A percentile compares a stretch with the other conserved stretches of the same genome.
phyloP scores from a whole-genome alignment of 2,113 vertebrate genomes.

The Nothobranchius kuhntae region DNA sequence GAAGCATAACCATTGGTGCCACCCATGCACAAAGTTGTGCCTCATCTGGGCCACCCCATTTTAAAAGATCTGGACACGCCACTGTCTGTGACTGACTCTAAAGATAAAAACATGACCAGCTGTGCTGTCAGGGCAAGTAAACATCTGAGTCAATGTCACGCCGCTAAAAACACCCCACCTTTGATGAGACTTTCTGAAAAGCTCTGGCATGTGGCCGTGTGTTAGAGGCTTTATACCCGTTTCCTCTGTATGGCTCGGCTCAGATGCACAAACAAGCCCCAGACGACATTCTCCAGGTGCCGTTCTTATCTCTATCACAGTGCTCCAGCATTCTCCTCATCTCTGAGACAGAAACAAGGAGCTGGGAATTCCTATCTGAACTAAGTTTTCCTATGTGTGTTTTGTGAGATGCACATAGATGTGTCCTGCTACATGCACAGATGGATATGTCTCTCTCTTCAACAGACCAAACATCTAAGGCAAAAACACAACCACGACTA shows the following conservation, averaged over 20 bases:
- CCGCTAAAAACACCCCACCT: not conserved
- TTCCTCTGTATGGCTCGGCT: constrained; percentile 33
- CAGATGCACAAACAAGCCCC: constrained; percentile 7
- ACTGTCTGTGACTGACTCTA: too few species aligned
- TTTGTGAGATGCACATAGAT: constrained; percentile 23
- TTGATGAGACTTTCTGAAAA: not conserved
- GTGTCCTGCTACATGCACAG: not conserved
- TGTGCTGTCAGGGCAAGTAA: too few species aligned
- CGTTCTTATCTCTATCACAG: constrained; percentile 65
- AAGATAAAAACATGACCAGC: too few species aligned
- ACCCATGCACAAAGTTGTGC: too few species aligned
- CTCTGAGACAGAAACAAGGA: constrained; percentile 33
- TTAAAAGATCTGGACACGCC: too few species aligned
- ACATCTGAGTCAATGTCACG: constrained; percentile 14
- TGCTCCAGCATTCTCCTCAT: constrained; percentile 58
- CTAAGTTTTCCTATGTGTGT: constrained; percentile 16
- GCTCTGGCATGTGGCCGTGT: not conserved
- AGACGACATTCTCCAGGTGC: constrained; percentile 61
- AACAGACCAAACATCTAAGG: not conserved
- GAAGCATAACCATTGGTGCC: too few species aligned
- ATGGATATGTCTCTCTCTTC: constrained; percentile 22
- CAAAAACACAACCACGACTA: too few species aligned
- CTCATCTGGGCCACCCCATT: too few species aligned
- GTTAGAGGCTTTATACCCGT: constrained; percentile 28
- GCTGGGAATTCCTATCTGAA: constrained; percentile 47